These are phyloP conservation scores for Ochotona princeps DNA, from an alignment of 2,113 vertebrate species.

Conservation along the genomic window DNA sequence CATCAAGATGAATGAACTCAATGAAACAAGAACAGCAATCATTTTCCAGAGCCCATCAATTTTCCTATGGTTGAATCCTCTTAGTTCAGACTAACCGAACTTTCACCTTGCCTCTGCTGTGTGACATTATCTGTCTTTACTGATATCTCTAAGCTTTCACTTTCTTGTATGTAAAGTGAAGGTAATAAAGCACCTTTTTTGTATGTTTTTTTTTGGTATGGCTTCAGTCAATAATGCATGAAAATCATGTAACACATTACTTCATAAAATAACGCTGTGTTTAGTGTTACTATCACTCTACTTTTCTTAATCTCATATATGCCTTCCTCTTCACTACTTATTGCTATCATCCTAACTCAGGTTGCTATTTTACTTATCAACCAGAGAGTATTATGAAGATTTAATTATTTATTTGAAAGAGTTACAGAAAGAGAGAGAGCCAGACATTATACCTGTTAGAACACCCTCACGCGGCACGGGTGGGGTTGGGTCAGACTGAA, in stretches of 20 bases:
- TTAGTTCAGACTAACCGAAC: not conserved
- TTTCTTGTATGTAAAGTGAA: not conserved
- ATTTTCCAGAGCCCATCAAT: not conserved
- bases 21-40: not conserved
- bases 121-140: not conserved
- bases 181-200: not conserved
- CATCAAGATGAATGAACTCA: not conserved
- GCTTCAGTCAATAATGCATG: not conserved
- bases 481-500: no score
- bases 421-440: no score
- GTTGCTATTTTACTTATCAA: not conserved
- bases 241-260: not conserved
- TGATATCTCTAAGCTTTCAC: not conserved
- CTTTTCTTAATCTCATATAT: not conserved
- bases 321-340: not conserved
- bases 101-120: not conserved
- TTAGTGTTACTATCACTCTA: not conserved
- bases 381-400: not conserved
- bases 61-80: not conserved
- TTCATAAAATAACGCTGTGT: not conserved
- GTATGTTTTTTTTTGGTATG: no score
- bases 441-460: no score
- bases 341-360: not conserved
- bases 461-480: no score
- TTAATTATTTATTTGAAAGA: no score